These are phyloP conservation scores for Propithecus coquereli DNA, from an alignment of 2,113 vertebrate genomes.

Conservation along the genomic window DNA sequence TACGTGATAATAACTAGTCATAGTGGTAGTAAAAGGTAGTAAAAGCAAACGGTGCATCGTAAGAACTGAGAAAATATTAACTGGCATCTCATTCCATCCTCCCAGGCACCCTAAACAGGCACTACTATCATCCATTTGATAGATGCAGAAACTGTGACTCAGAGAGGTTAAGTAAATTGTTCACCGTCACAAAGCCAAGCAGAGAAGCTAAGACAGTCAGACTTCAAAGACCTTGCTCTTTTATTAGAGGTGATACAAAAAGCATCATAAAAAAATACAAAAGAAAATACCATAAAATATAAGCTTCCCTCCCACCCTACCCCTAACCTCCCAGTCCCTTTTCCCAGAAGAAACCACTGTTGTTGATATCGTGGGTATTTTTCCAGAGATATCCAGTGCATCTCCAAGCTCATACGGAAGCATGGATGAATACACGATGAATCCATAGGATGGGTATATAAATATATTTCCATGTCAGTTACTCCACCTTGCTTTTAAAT, in stretches of 20 bases:
- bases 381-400: background rate
- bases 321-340: background rate
- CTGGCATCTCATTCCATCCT: background rate
- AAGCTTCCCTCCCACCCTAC: background rate
- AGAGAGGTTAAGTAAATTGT: fast-evolving
- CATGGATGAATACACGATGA: too few species aligned
- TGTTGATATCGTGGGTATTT: background rate
- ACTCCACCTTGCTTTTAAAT: background rate
- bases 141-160: background rate
- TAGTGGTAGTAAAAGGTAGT: background rate
- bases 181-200: background rate
- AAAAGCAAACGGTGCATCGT: background rate
- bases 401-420: background rate
- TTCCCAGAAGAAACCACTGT: background rate
- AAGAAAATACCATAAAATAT: background rate
- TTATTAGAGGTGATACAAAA: background rate
- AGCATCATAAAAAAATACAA: background rate
- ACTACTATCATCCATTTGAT: background rate
- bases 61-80: background rate
- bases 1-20: background rate
- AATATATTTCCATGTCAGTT: background rate
- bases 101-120: background rate
- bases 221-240: background rate
- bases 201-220: background rate
- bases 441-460: background rate